Base-by-base conservation (phyloP, 2,797 vertebrate genomes). In the Oryzias sinensis region DNA sequence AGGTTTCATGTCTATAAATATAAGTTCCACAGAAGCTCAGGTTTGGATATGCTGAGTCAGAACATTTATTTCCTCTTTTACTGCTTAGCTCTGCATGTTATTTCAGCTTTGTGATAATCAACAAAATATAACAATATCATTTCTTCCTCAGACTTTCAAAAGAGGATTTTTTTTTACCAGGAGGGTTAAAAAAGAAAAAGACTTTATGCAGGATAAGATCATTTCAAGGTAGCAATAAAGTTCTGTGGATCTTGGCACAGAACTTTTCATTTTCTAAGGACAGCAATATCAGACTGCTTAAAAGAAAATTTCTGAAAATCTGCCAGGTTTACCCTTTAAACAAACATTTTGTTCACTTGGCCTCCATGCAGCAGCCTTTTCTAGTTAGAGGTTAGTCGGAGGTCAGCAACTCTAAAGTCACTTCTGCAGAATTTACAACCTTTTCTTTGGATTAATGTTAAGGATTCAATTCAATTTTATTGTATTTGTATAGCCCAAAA, bases 141-240 rank as follows among this genome's bases (percentile, higher is more conserved):
- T 17, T 65, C 72, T 80, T 59, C 62, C 14, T 7, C 29, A 72
- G 48, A 67, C 64, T 41, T 43, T 68, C 29, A 58, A 70, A 57
- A 61, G 42, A n/a, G 47, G 43, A 22, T 22, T 22, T 22, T 18
- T 53, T 62, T 22, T 20, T 52, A 50, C 27, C 27, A 70, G 48
- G 62, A 55, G 41, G 41, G 14, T 49, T 9, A 52, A 55, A 42
- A 62, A 46, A 11, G 53, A 57, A 46, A 55, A 11, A 49, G 59
- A 51, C 20, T 37, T 29, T 56, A 22, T 22, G 53, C 18, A 24
- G 43, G 62, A 48, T 49, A 44, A 79, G 74, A 68, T 68, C 1
- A 65, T 69, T 76, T 77, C 69, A 68, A 65, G 54, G 54, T 80
- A 73, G 79, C 77, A 88, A 89, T 87, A 83, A 90, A 74, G 59